phyloP scores from a whole-genome alignment of 2,113 vertebrate species.

The Apistogramma diplotaenia region DNA sequence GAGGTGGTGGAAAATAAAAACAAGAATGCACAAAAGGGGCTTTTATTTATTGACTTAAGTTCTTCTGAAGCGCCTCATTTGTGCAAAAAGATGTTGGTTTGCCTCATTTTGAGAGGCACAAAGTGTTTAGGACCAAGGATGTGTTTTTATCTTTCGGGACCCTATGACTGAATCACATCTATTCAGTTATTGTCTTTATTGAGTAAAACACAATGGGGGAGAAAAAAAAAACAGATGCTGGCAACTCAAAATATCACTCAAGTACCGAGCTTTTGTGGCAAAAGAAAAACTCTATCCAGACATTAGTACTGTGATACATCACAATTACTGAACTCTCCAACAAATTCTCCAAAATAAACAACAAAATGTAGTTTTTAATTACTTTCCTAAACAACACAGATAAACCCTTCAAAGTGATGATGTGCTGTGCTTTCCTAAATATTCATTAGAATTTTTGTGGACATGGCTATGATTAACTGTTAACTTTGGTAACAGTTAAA shows the following conservation, averaged over 20 bases:
- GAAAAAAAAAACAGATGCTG: background rate
- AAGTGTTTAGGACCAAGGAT: background rate
- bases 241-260: background rate
- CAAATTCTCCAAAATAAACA: too few species aligned
- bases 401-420: background rate
- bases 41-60: background rate
- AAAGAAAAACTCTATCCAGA: background rate
- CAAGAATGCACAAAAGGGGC: background rate
- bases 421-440: background rate
- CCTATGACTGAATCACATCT: background rate
- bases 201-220: background rate
- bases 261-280: background rate
- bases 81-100: background rate
- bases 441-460: background rate
- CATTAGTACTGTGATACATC: background rate
- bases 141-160: background rate
- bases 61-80: background rate
- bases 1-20: background rate
- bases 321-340: background rate
- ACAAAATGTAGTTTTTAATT: background rate
- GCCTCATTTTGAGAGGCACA: background rate
- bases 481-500: background rate
- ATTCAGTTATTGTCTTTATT: background rate
- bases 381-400: background rate
- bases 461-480: background rate